A percentile compares a stretch with the other conserved stretches of the same genome.
Evolutionary conservation across 1,140 invertebrate species (phyloP).

Genomic region (Rhyacophila brunnea): DNA sequence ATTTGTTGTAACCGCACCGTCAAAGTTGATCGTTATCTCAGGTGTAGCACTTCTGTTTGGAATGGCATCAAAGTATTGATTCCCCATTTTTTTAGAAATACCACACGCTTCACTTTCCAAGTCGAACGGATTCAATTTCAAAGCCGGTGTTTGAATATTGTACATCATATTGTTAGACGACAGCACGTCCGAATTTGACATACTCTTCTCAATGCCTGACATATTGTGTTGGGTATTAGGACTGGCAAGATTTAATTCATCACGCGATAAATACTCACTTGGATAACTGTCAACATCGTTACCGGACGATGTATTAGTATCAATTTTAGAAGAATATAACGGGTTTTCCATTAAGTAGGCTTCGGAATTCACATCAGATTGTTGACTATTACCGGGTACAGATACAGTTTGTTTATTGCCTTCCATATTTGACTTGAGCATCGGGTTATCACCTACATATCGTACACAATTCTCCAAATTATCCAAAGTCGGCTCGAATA

Average conservation of each 20-base stretch:
- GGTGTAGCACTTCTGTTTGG: slow-evolving; percentile 55
- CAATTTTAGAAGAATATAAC: slow-evolving; percentile 51
- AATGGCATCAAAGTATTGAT: slow-evolving; percentile 25
- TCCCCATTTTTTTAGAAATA: slow-evolving; percentile 11
- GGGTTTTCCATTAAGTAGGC: slow-evolving; percentile 47
- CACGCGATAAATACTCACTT: slow-evolving; percentile 14
- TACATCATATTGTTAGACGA: neutral
- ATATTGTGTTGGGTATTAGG: neutral
- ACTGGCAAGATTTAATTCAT: neutral
- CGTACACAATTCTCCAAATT: slow-evolving; percentile 52
- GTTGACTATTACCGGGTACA: slow-evolving; percentile 31
- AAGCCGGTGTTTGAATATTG: slow-evolving; percentile 4
- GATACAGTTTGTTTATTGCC: slow-evolving; percentile 9
- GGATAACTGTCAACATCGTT: slow-evolving; percentile 12
- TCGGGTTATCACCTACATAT: slow-evolving; percentile 46
- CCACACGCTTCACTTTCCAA: slow-evolving; percentile 30
- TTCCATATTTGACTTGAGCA: slow-evolving; percentile 37
- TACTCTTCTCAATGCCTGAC: neutral
- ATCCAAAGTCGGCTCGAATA: slow-evolving; percentile 53
- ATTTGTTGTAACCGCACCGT: slow-evolving; percentile 37
- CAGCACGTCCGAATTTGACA: neutral
- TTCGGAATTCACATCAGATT: slow-evolving; percentile 38
- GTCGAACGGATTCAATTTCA: slow-evolving; percentile 58
- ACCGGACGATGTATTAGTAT: slow-evolving; percentile 34
- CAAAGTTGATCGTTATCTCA: slow-evolving; percentile 61